A percentile compares a stretch with the other conserved stretches of the same genome.
Conservation (phyloP, 2,888 invertebrate species). For the Zaprionus bogoriensis region DNA sequence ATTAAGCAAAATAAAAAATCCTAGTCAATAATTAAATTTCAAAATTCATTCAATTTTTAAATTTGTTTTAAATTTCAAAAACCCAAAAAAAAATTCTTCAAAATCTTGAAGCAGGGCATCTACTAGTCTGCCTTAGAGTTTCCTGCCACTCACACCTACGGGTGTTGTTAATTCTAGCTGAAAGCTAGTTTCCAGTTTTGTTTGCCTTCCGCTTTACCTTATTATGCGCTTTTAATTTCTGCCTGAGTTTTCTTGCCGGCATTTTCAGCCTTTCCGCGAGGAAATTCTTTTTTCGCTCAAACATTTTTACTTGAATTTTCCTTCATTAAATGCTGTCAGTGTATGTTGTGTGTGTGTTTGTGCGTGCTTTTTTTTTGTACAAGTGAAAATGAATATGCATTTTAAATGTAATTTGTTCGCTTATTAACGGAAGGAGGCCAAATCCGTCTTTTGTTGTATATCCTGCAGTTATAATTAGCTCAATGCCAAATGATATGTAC, state of each 20-base stretch:
- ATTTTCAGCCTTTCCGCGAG: background rate
- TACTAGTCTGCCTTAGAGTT: background rate
- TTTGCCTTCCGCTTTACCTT: no score
- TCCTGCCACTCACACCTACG: no score
- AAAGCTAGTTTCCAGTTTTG: background rate
- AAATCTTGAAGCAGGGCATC: no score
- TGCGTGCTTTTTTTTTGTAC: background rate
- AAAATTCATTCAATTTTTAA: no score
- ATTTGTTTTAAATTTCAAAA: no score
- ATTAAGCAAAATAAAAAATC: no score
- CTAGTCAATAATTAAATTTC: no score
- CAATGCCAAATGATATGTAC: background rate
- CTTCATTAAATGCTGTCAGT: no score
- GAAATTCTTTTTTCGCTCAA: background rate
- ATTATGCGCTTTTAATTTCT: background rate
- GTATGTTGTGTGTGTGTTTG: no score
- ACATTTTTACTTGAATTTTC: background rate
- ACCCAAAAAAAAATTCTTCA: no score
- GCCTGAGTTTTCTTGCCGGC: background rate
- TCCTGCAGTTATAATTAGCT: background rate
- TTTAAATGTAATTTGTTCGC: background rate
- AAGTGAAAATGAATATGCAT: background rate
- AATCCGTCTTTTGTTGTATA: background rate
- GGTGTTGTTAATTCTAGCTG: background rate
- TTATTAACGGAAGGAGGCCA: background rate